Base-by-base conservation (phyloP, 1,140 invertebrate genomes). In the Neodiprion fabricii region DNA sequence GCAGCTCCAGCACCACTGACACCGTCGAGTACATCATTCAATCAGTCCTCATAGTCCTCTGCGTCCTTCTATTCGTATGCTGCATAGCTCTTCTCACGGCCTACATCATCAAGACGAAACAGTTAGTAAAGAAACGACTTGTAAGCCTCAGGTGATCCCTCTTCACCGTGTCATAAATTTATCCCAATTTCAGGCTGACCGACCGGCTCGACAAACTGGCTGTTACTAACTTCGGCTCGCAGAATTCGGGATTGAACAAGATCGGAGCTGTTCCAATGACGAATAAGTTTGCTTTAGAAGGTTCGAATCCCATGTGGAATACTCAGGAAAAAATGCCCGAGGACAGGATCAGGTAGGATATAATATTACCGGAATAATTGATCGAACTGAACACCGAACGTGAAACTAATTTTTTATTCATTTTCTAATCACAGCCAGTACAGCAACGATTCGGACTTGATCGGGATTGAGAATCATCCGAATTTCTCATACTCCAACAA, bases 291-390 rank as follows among this genome's bases (percentile, higher is more conserved):
- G 90, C 92, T 4, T 82, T 89, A 1, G 91, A 93, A 82, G 93
- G 93, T 48, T 91, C 92, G 53, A 93, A 93, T 86, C 92, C 92
- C 1, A 89, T 93, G n/a, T 90, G 89, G 87, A 91, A 91, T 77
- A 88, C 88, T 72, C 82, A 88, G 17, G 81, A 89, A 66, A 88
- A 88, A 71, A 82, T 85, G 0, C 86, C 88, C 0, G 85, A 90
- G 70, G 90, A 91, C 72, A 84, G 86, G 17, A 76, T 88, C 9
- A 91, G 90, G 90, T 90, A 79, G 61, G 23, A 10, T 1, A 40
- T 3, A 40, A 40, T 40, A 49, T 73, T 73, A 73, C 66, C 50
- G 49, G 11, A 21, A 67, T 76, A 66, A 67, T 73, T 72, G 76
- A 68, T 61, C 72, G 72, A 75, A 76, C 48, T 49, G 70, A 23